These are phyloP conservation scores for Amblyjoppa fuscipennis DNA, from an alignment of 2,888 invertebrate genomes.

Conservation along the genomic window DNA sequence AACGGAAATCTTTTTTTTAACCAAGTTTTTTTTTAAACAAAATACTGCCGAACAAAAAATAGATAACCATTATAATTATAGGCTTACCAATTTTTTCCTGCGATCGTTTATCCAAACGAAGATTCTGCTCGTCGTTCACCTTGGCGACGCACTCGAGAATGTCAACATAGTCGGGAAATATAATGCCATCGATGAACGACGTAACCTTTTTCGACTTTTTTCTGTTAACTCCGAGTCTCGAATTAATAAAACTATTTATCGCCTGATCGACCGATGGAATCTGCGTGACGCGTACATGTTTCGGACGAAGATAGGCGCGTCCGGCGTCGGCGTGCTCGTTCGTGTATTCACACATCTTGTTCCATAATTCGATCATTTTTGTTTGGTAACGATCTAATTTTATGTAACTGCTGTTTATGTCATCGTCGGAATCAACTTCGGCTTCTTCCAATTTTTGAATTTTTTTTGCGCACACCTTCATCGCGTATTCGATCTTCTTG, in stretches of 20 bases:
- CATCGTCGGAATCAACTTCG: slow-evolving; percentile 91
- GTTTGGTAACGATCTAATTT: slow-evolving; percentile 88
- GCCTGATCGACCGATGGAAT: slow-evolving; percentile 79
- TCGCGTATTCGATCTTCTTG: slow-evolving; percentile 86
- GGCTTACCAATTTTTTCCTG: slow-evolving; percentile 76
- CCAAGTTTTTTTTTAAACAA: too few relatives aligned
- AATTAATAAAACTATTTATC: slow-evolving; percentile 80
- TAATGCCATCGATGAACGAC: slow-evolving; percentile 71
- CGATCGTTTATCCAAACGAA: slow-evolving; percentile 71
- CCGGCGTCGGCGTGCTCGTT: slow-evolving; percentile 76
- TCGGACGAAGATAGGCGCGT: slow-evolving; percentile 76
- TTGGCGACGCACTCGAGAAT: slow-evolving; percentile 77
- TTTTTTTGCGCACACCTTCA: slow-evolving; percentile 88
- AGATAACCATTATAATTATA: slow-evolving; percentile 1
- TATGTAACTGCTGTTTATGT: slow-evolving; percentile 90
- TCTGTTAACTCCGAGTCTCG: slow-evolving; percentile 75
- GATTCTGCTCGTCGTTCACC: slow-evolving; percentile 74
- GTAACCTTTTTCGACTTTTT: slow-evolving; percentile 64
- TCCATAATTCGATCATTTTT: slow-evolving; percentile 76
- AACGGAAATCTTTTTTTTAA: background rate
- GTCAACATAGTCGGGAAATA: slow-evolving; percentile 81
- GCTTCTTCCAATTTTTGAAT: slow-evolving; percentile 89
- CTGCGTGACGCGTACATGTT: slow-evolving; percentile 74
- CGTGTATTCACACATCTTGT: slow-evolving; percentile 74
- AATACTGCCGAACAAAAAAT: background rate